Conservation (phyloP, 2,113 vertebrate species). For the Neotoma lepida region DNA sequence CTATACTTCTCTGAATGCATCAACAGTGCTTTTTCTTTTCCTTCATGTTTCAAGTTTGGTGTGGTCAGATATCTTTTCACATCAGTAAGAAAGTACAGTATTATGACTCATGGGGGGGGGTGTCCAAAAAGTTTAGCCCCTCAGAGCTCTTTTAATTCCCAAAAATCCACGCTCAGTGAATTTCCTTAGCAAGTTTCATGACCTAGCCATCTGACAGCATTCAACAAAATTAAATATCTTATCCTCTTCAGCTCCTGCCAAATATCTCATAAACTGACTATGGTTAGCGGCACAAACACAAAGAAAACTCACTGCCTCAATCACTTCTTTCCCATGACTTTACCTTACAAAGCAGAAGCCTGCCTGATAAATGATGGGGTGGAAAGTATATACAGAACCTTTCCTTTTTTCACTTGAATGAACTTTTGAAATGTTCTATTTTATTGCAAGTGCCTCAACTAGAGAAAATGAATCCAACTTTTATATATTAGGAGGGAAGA, state of each 20-base stretch:
- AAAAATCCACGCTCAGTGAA: background rate
- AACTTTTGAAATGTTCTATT: constrained; percentile 55
- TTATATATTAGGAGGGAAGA: background rate
- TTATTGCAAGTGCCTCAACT: background rate
- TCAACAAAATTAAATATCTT: constrained; percentile 60
- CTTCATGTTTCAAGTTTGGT: background rate
- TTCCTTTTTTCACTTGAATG: constrained; percentile 33
- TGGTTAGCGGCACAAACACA: constrained; percentile 1
- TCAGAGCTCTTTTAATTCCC: constrained; percentile 5
- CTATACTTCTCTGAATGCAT: background rate
- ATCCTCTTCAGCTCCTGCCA: constrained; percentile 13
- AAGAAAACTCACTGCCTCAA: background rate
- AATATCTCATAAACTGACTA: constrained; percentile 47
- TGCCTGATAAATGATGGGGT: constrained; percentile 23
- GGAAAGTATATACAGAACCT: background rate
- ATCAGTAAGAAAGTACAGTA: constrained; percentile 8
- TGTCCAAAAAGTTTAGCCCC: background rate
- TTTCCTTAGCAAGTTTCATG: constrained; percentile 49
- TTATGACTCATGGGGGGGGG: background rate
- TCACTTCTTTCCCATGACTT: background rate
- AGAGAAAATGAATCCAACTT: constrained; percentile 32
- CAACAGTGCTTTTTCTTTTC: background rate
- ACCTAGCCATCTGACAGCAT: constrained; percentile 18
- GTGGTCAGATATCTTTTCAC: background rate
- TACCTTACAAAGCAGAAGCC: background rate